phyloP scores from a whole-genome alignment of 2,888 invertebrate species.

The Loripinus fragilis region DNA sequence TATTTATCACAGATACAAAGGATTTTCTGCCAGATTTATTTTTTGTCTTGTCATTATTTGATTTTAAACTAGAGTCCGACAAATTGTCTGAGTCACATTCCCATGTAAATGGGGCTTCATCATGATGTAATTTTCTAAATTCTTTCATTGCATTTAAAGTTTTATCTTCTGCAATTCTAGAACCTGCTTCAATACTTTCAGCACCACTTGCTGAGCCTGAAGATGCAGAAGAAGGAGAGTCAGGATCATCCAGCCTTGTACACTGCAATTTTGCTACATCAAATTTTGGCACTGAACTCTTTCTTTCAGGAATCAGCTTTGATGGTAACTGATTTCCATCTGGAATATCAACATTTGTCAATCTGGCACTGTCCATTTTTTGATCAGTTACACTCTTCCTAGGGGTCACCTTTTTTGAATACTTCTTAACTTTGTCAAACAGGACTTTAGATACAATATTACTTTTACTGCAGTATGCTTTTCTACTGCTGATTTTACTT shows the following conservation, averaged over 20 bases:
- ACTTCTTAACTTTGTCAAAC: constrained; percentile 32
- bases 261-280: not conserved
- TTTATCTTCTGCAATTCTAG: not conserved
- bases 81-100: constrained; percentile 2
- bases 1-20: too few species aligned
- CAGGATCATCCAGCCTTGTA: not conserved
- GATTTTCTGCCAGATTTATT: too few species aligned
- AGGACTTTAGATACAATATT: not conserved
- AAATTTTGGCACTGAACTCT: not conserved
- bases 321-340: not conserved
- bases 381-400: too few species aligned
- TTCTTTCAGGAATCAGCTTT: not conserved
- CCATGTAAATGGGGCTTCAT: constrained; percentile 43
- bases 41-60: too few species aligned
- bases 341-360: not conserved
- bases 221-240: not conserved
- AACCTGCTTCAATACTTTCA: constrained; percentile 1
- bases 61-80: not conserved
- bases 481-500: constrained; percentile 1
- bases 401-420: not conserved
- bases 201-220: not conserved
- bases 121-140: constrained; percentile 38
- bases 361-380: not conserved
- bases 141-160: constrained; percentile 1
- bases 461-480: not conserved